Percentiles rank a stretch among this genome's conserved stretches.
Conservation (phyloP, 2,797 vertebrate species). For the Vireo griseus region DNA sequence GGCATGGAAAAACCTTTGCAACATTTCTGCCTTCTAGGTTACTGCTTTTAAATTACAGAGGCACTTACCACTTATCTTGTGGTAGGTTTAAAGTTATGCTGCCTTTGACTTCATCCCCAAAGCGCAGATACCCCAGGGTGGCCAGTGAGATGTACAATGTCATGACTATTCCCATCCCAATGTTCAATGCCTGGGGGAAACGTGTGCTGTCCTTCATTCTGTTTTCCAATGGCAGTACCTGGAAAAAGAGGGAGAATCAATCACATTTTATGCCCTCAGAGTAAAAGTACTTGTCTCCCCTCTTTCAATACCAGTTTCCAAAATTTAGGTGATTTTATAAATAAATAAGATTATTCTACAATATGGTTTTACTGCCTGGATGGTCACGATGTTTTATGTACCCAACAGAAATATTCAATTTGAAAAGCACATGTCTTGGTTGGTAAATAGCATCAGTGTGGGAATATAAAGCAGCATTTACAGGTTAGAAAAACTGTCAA, state of each 20-base stretch:
- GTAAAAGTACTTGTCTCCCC: neutral
- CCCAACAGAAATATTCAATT: rapidly evolving
- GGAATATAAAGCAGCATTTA: neutral
- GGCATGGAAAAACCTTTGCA: neutral
- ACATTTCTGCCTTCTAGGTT: neutral
- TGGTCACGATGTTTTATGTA: neutral
- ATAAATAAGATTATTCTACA: neutral
- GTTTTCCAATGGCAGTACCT: constrained; percentile 88
- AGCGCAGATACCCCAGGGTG: constrained; percentile 84
- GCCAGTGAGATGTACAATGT: constrained; percentile 80
- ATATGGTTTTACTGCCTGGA: neutral
- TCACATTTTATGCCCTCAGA: neutral
- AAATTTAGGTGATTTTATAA: neutral
- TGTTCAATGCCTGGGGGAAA: constrained; percentile 80
- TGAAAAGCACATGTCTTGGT: neutral
- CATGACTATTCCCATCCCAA: constrained; percentile 84
- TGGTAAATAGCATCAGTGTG: neutral
- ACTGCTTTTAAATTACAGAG: neutral
- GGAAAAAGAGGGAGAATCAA: neutral
- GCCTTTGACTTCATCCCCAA: constrained; percentile 83
- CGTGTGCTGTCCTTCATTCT: constrained; percentile 82
- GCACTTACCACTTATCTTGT: constrained; percentile 80
- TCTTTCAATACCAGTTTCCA: neutral
- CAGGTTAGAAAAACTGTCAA: neutral
- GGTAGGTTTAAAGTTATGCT: constrained; percentile 89